Conservation (phyloP, 2,113 vertebrate species). For the Leucoraja erinaceus region DNA sequence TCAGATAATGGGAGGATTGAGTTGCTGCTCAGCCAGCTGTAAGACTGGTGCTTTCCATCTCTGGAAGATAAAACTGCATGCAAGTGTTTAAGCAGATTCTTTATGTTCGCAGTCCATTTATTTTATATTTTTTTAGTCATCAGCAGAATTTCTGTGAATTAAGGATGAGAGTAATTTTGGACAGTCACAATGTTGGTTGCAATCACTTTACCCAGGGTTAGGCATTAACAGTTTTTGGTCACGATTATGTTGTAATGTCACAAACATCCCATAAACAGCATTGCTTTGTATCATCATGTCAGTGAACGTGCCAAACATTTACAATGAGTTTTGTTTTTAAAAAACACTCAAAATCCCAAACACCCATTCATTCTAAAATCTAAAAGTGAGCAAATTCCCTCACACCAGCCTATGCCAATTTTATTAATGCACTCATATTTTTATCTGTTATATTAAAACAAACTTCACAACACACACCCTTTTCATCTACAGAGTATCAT, state of each 20-base stretch:
- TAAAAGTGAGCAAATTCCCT: constrained; percentile 37
- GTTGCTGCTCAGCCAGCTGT: constrained; percentile 61
- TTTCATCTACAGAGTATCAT: constrained; percentile 31
- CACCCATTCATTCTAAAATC: constrained; percentile 26
- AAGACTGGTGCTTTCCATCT: constrained; percentile 53
- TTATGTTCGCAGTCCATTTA: constrained; percentile 1
- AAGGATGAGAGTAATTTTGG: constrained; percentile 26
- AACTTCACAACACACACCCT: constrained; percentile 17
- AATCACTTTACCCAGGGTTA: constrained; percentile 7
- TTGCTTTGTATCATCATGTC: constrained; percentile 23
- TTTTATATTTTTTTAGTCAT: constrained; percentile 20
- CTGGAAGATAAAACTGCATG: constrained; percentile 54
- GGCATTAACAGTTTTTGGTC: constrained; percentile 35
- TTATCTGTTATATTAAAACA: constrained; percentile 23
- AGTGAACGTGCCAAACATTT: constrained; percentile 14
- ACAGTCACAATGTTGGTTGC: constrained; percentile 28
- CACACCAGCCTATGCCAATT: not conserved
- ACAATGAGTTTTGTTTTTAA: constrained; percentile 21
- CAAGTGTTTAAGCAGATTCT: constrained; percentile 50
- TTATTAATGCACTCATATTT: not conserved
- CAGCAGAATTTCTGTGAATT: constrained; percentile 9
- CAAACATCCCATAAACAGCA: constrained; percentile 28
- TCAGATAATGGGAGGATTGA: constrained; percentile 67
- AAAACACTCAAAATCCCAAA: constrained; percentile 27
- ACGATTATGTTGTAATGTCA: constrained; percentile 33